Percentiles rank a stretch among this genome's conserved stretches.
Evolutionary conservation across 92 coral and sea anemone species (phyloP).

Genomic region (Virgularia gustaviana): DNA sequence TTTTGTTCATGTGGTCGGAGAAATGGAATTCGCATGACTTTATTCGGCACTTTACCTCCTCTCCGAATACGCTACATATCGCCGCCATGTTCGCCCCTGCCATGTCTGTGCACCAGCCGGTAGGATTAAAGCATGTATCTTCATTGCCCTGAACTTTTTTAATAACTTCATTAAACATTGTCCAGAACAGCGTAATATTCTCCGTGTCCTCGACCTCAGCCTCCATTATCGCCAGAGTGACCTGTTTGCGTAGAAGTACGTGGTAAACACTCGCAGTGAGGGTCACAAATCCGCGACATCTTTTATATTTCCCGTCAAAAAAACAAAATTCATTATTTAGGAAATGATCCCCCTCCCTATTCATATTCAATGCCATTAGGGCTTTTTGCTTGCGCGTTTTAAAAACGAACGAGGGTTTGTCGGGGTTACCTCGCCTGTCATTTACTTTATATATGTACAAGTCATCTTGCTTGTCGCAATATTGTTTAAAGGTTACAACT

Average conservation of each 20-base stretch:
- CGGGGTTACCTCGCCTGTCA: conserved; percentile 59
- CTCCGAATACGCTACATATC: conserved; percentile 42
- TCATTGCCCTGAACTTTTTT: conserved; percentile 25
- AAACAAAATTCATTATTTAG: conserved; percentile 50
- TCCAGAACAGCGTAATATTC: conserved; percentile 52
- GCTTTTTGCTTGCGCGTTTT: conserved; percentile 45
- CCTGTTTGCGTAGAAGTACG: conserved; percentile 39
- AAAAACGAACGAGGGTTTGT: conserved; percentile 57
- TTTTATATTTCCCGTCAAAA: conserved; percentile 54
- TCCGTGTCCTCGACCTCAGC: conserved; percentile 32
- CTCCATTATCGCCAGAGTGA: conserved; percentile 49
- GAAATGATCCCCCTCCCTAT: conserved; percentile 48
- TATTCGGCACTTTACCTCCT: conserved; percentile 1
- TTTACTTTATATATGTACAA: conserved; percentile 43
- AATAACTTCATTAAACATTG: conserved; percentile 45
- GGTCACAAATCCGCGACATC: conserved; percentile 45
- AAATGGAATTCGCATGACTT: conserved; percentile 47
- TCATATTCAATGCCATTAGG: conserved; percentile 47
- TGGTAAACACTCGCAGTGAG: conserved; percentile 28
- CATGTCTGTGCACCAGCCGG: conserved; percentile 68
- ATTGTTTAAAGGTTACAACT: conserved; percentile 46
- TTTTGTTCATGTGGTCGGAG: conserved; percentile 42
- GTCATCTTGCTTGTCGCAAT: conserved; percentile 47
- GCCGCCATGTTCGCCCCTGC: conserved; percentile 63
- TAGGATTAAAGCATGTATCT: conserved; percentile 34